Conservation (phyloP, 2,888 invertebrate genomes). For the Limnephilus rhombicus region DNA sequence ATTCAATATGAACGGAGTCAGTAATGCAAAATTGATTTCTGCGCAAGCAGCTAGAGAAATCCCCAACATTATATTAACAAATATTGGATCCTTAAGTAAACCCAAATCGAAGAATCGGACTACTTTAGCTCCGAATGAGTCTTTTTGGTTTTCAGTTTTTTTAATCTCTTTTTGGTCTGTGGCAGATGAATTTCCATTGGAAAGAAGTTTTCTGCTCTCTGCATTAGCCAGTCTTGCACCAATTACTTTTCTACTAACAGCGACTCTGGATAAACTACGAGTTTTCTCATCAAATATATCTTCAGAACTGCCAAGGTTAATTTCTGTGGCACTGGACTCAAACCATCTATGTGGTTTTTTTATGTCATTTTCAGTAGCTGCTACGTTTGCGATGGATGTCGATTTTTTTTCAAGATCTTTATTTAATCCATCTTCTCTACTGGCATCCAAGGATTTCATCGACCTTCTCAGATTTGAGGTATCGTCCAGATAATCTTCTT, state of each 20-base stretch:
- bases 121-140: conserved; percentile 70
- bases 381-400: conserved; percentile 72
- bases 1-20: conserved; percentile 82
- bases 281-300: conserved; percentile 76
- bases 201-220: conserved; percentile 46
- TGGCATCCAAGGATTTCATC: conserved; percentile 71
- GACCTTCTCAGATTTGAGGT: conserved; percentile 37
- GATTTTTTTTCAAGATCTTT: conserved; percentile 66
- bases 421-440: not conserved
- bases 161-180: conserved; percentile 67
- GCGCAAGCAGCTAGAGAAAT: conserved; percentile 83
- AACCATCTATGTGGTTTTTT: conserved; percentile 76
- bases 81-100: conserved; percentile 82
- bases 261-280: not conserved
- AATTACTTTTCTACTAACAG: not conserved
- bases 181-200: conserved; percentile 17
- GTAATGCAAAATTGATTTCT: conserved; percentile 83
- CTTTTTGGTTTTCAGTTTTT: conserved; percentile 64
- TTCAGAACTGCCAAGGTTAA: conserved; percentile 80
- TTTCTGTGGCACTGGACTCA: conserved; percentile 76
- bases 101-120: conserved; percentile 81
- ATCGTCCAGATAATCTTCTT: conserved; percentile 66
- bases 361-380: conserved; percentile 70
- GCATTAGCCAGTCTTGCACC: conserved; percentile 1
- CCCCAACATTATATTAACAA: conserved; percentile 83